Base-by-base conservation (phyloP, 2,113 vertebrate genomes). In the Lynx canadensis region DNA sequence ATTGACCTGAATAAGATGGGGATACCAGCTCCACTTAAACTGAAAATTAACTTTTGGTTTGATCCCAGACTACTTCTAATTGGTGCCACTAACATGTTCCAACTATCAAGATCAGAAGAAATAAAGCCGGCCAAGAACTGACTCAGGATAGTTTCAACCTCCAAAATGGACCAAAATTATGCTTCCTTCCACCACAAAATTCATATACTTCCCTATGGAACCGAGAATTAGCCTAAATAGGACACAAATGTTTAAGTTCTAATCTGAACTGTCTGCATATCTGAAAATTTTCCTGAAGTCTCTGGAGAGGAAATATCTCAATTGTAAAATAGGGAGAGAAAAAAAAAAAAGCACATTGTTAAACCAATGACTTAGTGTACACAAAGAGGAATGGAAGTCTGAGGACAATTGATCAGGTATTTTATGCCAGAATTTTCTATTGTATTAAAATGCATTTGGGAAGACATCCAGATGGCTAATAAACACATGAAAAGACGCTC, bases 11-110 rank as follows among this genome's bases (percentile, higher is more conserved):
- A 41, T 68, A 60, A 79, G 19, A 71, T 66, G n/a, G 25, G 2
- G 1, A 79, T 2, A 68, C 19, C 60, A 80, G 25, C 33, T 88
- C 5, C 11, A 66, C 19, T 68, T 29, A 79, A 45, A 95, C 29
- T 89, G 41, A 89, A 96, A 92, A 78, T 48, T 65, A 66, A 86
- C 76, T 55, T 81, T 66, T 55, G 25, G 2, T 29, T 96, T 97
- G 21, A 33, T 73, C 41, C 33, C 55, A 96, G 45, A 50, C 69
- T 88, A 55, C 36, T 82, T 94, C 29, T 3, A 88, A 29, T 36
- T 69, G 48, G 74, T 65, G 4, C 5, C 1, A 7, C 71, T 80
- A 57, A 45, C 41, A 92, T 41, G 13, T 76, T 93, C 29, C 41
- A 86, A 36, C 19, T 68, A 86, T 93, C 12, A 66, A 36, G 8